phyloP scores from a whole-genome alignment of 2,888 invertebrate genomes.

The Isotomurus palustris region DNA sequence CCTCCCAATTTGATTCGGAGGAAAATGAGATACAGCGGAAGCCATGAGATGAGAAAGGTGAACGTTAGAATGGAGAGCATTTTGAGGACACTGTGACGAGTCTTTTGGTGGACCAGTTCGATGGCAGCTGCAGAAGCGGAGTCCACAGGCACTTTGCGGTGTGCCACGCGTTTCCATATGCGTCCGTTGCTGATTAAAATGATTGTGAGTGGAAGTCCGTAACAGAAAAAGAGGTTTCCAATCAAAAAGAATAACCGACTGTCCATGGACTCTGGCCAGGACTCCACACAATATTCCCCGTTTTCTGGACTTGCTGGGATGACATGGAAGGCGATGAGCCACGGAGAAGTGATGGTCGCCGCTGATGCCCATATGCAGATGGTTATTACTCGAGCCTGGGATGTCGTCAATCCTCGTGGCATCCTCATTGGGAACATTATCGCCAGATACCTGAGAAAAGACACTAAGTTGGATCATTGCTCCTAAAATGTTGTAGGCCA shows the following conservation, averaged over 20 bases:
- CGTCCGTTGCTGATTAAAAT: constrained; percentile 86
- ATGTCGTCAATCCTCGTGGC: constrained; percentile 49
- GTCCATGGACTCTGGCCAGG: constrained; percentile 78
- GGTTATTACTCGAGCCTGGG: constrained; percentile 50
- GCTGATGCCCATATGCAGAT: constrained; percentile 51
- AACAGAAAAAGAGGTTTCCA: constrained; percentile 82
- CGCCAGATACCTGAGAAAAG: constrained; percentile 90
- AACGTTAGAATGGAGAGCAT: constrained; percentile 90
- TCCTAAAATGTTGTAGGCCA: too few species aligned
- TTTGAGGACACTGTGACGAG: constrained; percentile 89
- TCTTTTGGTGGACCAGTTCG: constrained; percentile 72
- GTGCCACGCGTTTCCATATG: constrained; percentile 86
- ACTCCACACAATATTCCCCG: constrained; percentile 69
- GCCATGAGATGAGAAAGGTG: constrained; percentile 85
- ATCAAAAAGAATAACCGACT: constrained; percentile 80
- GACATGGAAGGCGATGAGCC: constrained; percentile 50
- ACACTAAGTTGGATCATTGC: too few species aligned
- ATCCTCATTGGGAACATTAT: constrained; percentile 86
- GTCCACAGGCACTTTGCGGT: constrained; percentile 73
- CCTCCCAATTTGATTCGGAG: constrained; percentile 73
- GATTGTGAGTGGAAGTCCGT: constrained; percentile 81
- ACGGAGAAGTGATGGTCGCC: constrained; percentile 49
- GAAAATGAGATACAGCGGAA: constrained; percentile 83
- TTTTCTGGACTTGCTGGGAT: constrained; percentile 18
- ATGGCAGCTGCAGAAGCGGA: constrained; percentile 47